Percentiles rank a stretch among this genome's conserved stretches.
Conservation (phyloP, 1,140 invertebrate genomes). For the Zaprionus nigranus region DNA sequence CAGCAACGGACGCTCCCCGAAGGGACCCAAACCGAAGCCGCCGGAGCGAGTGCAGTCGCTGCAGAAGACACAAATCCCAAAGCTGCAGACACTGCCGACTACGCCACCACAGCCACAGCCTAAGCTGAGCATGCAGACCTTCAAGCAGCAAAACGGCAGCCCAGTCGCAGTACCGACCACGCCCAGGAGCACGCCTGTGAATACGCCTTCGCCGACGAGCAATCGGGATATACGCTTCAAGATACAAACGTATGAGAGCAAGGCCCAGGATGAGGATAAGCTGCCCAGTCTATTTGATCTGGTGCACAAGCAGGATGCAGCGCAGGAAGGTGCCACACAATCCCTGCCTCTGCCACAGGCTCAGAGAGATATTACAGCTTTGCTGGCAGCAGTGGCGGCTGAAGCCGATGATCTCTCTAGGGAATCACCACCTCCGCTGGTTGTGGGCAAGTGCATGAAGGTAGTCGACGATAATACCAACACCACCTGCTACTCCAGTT, state of each 20-base stretch:
- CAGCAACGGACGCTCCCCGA: constrained; percentile 45
- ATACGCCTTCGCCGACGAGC: constrained; percentile 58
- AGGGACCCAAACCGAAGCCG: constrained; percentile 80
- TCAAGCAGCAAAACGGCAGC: constrained; percentile 53
- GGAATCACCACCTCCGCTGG: constrained; percentile 68
- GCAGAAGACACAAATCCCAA: constrained; percentile 75
- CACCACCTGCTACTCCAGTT: constrained; percentile 71
- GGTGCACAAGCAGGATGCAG: constrained; percentile 86
- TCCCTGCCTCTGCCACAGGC: background rate
- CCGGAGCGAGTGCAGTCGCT: constrained; percentile 80
- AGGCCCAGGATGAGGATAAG: constrained; percentile 72
- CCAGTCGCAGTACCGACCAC: constrained; percentile 43
- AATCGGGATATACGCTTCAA: constrained; percentile 79
- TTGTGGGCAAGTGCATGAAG: constrained; percentile 79
- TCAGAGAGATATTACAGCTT: constrained; percentile 49
- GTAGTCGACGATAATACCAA: constrained; percentile 59
- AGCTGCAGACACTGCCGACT: constrained; percentile 60
- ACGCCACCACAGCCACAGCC: constrained; percentile 57
- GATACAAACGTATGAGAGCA: constrained; percentile 82
- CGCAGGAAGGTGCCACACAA: constrained; percentile 7
- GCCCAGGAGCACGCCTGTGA: constrained; percentile 52
- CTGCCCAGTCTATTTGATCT: constrained; percentile 89
- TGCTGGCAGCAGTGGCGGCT: constrained; percentile 64
- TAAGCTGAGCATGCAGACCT: constrained; percentile 78
- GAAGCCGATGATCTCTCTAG: constrained; percentile 61